Evolutionary conservation across 2,113 vertebrate species (phyloP).

Genomic region (Pseudolaguvia tuberculata): DNA sequence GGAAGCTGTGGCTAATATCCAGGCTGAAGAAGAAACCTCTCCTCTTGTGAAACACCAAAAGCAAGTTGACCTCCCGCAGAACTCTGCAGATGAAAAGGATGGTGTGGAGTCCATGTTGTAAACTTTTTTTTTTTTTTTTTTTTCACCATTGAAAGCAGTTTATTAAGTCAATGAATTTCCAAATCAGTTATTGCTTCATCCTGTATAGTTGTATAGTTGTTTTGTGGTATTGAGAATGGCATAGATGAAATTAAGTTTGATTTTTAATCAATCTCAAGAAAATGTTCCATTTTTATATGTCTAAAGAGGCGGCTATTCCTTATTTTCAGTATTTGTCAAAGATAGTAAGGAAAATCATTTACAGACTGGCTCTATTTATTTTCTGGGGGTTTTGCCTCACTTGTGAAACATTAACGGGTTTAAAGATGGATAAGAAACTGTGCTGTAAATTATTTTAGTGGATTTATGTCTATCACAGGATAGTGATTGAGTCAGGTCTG

Average conservation of each 20-base stretch:
- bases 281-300: background rate
- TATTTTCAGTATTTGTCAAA: background rate
- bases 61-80: slow-evolving; percentile 29
- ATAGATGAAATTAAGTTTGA: slow-evolving; percentile 17
- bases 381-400: slow-evolving; percentile 19
- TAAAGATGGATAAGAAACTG: slow-evolving; percentile 32
- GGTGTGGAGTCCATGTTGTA: slow-evolving; percentile 88
- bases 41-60: slow-evolving; percentile 81
- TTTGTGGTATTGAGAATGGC: slow-evolving; percentile 26
- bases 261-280: slow-evolving; percentile 23
- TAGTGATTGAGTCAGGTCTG: slow-evolving; percentile 5
- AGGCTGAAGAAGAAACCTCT: slow-evolving; percentile 81
- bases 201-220: slow-evolving; percentile 31
- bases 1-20: slow-evolving; percentile 82
- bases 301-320: slow-evolving; percentile 28
- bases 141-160: slow-evolving; percentile 23
- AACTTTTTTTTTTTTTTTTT: slow-evolving; percentile 51
- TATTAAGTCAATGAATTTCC: slow-evolving; percentile 37
- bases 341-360: slow-evolving; percentile 35
- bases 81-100: slow-evolving; percentile 64
- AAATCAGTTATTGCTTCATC: slow-evolving; percentile 28
- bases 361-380: slow-evolving; percentile 47
- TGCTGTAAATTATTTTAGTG: slow-evolving; percentile 43
- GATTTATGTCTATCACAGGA: slow-evolving; percentile 20
- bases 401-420: slow-evolving; percentile 60